Conservation (phyloP, 1,140 invertebrate genomes). For the Propsilocerus akamusi region DNA sequence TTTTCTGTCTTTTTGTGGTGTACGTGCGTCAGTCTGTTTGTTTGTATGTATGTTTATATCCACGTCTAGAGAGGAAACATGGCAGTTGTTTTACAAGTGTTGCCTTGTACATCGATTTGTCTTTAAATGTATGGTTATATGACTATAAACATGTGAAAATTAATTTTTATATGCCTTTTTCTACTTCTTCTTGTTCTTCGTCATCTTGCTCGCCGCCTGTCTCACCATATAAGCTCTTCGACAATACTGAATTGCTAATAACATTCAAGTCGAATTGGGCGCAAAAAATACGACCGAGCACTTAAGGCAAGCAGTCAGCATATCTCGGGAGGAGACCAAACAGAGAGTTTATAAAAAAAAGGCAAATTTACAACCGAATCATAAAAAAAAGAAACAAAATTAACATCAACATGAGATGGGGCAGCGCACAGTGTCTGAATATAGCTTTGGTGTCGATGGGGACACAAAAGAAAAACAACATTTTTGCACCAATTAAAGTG, state of each 20-base stretch:
- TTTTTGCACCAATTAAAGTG: background rate
- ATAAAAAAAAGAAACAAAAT: background rate
- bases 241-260: background rate
- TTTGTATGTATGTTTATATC: too few relatives aligned
- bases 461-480: too few relatives aligned
- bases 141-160: slow-evolving; percentile 3
- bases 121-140: slow-evolving; percentile 4
- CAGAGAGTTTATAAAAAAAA: background rate
- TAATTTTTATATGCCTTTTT: slow-evolving; percentile 2
- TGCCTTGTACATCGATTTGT: slow-evolving; percentile 1
- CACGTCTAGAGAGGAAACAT: background rate
- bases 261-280: background rate
- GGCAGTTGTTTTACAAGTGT: slow-evolving; percentile 2
- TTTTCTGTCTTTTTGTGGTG: too few relatives aligned
- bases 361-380: background rate
- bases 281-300: background rate
- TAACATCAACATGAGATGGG: background rate
- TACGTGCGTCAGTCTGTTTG: too few relatives aligned
- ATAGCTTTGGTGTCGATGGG: too few relatives aligned
- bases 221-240: background rate
- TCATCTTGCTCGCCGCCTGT: background rate
- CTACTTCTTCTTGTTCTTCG: background rate
- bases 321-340: background rate
- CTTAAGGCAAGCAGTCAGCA: background rate
- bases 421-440: background rate